Evolutionary conservation across 2,888 invertebrate species (phyloP).

Genomic region (Osmoderma eremita): DNA sequence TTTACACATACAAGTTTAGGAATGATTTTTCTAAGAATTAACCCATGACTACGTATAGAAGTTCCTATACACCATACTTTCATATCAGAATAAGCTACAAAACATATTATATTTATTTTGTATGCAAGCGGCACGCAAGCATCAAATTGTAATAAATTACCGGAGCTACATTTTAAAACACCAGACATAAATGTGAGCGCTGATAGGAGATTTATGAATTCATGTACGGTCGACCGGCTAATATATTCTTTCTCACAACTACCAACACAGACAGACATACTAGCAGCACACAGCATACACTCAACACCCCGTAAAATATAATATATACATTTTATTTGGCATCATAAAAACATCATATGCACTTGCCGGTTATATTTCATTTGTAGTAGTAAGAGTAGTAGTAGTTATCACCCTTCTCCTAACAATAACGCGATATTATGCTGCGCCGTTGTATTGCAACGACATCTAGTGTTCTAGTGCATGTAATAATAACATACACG

Average conservation of each 20-base stretch:
- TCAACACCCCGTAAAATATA: slow-evolving; percentile 48
- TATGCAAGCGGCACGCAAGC: slow-evolving; percentile 33
- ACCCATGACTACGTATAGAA: no score
- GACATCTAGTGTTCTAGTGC: slow-evolving; percentile 31
- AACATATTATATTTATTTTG: slow-evolving; percentile 22
- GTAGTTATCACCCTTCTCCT: slow-evolving; percentile 57
- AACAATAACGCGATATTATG: slow-evolving; percentile 21
- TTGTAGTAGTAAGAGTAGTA: slow-evolving; percentile 44
- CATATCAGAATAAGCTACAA: not conserved
- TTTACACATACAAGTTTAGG: no score
- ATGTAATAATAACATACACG: slow-evolving; percentile 1
- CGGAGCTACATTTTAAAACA: slow-evolving; percentile 35
- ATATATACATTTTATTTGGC: slow-evolving; percentile 60
- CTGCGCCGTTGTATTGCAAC: not conserved
- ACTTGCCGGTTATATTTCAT: slow-evolving; percentile 63
- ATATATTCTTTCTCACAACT: slow-evolving; percentile 56
- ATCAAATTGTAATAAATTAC: slow-evolving; percentile 35
- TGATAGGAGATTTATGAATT: slow-evolving; percentile 43
- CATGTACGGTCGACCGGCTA: slow-evolving; percentile 47
- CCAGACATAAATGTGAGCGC: slow-evolving; percentile 35
- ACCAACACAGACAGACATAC: not conserved
- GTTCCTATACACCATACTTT: no score
- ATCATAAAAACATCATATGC: slow-evolving; percentile 63
- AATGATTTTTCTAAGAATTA: no score
- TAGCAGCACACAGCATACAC: not conserved